A percentile compares a stretch with the other conserved stretches of the same genome.
phyloP scores from a whole-genome alignment of 2,888 invertebrate species.

The Keiferia lycopersicella region DNA sequence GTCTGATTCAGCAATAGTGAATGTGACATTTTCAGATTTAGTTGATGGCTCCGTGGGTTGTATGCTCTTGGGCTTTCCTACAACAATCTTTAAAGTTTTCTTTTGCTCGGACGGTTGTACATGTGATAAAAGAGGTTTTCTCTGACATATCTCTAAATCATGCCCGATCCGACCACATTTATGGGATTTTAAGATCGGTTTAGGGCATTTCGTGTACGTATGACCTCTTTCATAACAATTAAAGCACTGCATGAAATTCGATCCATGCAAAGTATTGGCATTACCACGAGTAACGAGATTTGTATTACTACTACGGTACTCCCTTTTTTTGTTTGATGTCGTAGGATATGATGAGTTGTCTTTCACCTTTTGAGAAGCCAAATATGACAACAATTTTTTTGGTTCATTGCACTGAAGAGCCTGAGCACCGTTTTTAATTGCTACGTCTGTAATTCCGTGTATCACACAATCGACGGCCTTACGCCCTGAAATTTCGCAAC shows the following conservation, averaged over 20 bases:
- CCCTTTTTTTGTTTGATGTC: background rate
- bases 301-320: background rate
- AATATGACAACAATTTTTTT: slow-evolving; percentile 26
- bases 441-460: slow-evolving; percentile 30
- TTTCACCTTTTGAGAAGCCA: slow-evolving; percentile 23
- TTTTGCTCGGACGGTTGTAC: background rate
- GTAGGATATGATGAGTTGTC: background rate
- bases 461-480: slow-evolving; percentile 33
- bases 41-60: background rate
- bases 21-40: background rate
- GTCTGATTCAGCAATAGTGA: background rate
- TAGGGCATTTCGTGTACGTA: background rate
- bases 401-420: slow-evolving; percentile 28
- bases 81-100: slow-evolving; percentile 2
- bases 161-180: slow-evolving; percentile 3
- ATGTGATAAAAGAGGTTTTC: background rate
- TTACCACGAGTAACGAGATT: background rate
- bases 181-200: slow-evolving; percentile 1
- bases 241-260: background rate
- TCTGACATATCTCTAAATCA: background rate
- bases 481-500: slow-evolving; percentile 33
- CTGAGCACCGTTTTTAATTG: slow-evolving; percentile 31
- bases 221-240: slow-evolving; percentile 7
- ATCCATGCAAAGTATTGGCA: background rate
- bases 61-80: background rate